phyloP scores from a whole-genome alignment of 2,113 vertebrate genomes.

The Muntiacus reevesi region DNA sequence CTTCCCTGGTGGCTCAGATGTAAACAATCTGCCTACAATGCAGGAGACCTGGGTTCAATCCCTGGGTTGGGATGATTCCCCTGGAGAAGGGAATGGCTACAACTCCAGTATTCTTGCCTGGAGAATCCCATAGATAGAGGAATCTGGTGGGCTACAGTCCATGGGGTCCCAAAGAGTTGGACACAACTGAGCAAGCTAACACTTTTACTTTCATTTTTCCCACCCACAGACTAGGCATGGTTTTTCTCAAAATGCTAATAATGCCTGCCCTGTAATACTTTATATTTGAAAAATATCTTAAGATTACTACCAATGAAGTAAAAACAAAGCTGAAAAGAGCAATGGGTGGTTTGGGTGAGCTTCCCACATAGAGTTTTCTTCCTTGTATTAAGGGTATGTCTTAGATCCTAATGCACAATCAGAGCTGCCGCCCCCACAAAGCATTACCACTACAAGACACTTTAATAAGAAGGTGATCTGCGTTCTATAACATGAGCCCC shows the following conservation, averaged over 20 bases:
- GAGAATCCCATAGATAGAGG: neutral
- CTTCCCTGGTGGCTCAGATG: neutral
- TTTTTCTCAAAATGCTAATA: neutral
- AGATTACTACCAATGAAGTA: neutral
- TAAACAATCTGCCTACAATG: neutral
- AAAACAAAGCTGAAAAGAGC: neutral
- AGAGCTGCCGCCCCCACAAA: neutral
- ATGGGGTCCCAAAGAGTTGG: neutral
- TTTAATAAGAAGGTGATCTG: neutral
- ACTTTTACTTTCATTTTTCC: neutral
- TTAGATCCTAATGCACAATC: neutral
- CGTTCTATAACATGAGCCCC: neutral
- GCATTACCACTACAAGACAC: neutral
- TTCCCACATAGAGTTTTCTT: neutral
- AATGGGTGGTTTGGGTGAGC: neutral
- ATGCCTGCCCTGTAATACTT: neutral
- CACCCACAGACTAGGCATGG: neutral
- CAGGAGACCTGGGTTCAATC: neutral
- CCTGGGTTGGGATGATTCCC: neutral
- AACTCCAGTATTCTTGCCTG: neutral
- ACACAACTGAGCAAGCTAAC: neutral
- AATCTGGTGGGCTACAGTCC: neutral
- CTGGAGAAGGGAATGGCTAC: neutral
- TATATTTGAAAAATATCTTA: neutral
- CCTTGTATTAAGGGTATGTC: neutral